Evolutionary conservation across 2,113 vertebrate genomes (phyloP), one percentile per base, ranked within the genome.

Genomic region (Chascanopsetta lugubris): DNA sequence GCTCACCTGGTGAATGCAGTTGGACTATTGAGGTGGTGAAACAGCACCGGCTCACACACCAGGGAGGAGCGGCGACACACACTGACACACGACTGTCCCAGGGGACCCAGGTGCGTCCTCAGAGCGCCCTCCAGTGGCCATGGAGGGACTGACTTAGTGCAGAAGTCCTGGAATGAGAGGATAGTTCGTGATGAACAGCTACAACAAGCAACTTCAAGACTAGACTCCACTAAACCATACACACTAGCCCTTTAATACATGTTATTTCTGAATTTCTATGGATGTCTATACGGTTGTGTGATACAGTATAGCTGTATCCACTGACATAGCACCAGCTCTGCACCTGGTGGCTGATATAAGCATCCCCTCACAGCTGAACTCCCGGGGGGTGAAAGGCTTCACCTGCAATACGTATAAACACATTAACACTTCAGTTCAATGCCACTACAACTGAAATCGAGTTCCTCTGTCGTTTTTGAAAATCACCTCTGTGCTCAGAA

Each of bases 261-360:
- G n/a, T n/a, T n/a, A n/a, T n/a, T n/a, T n/a, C n/a, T n/a, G n/a
- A n/a, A n/a, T n/a, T n/a, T n/a, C n/a, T n/a, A n/a, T n/a, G n/a
- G n/a, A n/a, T n/a, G n/a, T n/a, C n/a, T n/a, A n/a, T n/a, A n/a
- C n/a, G n/a, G n/a, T n/a, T n/a, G n/a, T n/a, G n/a, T n/a, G n/a
- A n/a, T n/a, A n/a, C n/a, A n/a, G n/a, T n/a, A n/a, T n/a, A n/a
- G n/a, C n/a, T n/a, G n/a, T n/a, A n/a, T n/a, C n/a, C n/a, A n/a
- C n/a, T n/a, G n/a, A n/a, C n/a, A n/a, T n/a, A n/a, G n/a, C n/a
- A n/a, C n/a, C n/a, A n/a, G n/a, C n/a, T n/a, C 32, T 42, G 18
- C 80, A 92, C 91, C 91, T 92, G 89, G 30, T 91, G 85, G 48
- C 77, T 79, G 77, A 91, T 75, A 45, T 92, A 92, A 73, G 49